phyloP scores from a whole-genome alignment of 2,113 vertebrate species.

The Salvelinus alpinus region DNA sequence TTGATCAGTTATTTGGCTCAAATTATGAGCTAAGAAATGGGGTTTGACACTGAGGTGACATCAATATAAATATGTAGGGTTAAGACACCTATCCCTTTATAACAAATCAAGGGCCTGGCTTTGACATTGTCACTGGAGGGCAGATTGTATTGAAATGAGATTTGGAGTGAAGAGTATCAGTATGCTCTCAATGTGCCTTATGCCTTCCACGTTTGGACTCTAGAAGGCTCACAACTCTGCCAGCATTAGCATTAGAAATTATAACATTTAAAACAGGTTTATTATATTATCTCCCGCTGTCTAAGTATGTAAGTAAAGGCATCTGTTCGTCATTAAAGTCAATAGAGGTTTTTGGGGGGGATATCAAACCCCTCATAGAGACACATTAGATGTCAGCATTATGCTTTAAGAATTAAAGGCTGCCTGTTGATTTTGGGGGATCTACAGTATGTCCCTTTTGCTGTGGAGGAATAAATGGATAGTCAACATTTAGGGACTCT shows the following conservation, averaged over 20 bases:
- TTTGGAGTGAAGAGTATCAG: constrained; percentile 12
- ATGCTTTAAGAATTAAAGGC: constrained; percentile 4
- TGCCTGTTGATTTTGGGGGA: constrained; percentile 1
- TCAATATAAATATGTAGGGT: constrained; percentile 32
- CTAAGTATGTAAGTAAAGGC: not conserved
- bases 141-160: constrained; percentile 21
- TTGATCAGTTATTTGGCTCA: constrained; percentile 24
- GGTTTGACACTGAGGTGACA: constrained; percentile 25
- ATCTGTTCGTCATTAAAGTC: not conserved
- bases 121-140: constrained; percentile 36
- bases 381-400: not conserved
- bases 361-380: not conserved
- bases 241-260: constrained; percentile 4
- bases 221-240: not conserved
- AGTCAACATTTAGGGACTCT: constrained; percentile 3
- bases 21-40: not conserved
- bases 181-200: not conserved
- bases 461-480: not conserved
- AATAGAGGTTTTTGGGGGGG: not conserved
- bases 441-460: not conserved
- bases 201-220: not conserved
- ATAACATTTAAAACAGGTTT: constrained; percentile 9
- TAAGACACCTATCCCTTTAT: constrained; percentile 19
- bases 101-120: constrained; percentile 36
- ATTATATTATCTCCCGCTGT: constrained; percentile 6